phyloP scores from a whole-genome alignment of 2,113 vertebrate genomes.

The Forbesichthys agassizii region DNA sequence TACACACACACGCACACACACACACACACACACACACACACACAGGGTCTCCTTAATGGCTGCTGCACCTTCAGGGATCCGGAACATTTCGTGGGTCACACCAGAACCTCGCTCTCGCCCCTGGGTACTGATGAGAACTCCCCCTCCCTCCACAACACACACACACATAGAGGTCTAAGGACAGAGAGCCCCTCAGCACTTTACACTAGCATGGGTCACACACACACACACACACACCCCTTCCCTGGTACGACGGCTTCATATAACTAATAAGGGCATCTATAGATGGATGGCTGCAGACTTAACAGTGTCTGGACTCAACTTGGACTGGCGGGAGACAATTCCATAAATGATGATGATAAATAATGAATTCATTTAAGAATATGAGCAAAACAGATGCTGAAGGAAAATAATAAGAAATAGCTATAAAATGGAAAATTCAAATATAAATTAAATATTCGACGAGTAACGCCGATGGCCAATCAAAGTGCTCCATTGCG shows the following conservation, averaged over 20 bases:
- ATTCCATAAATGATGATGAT: too few relatives aligned
- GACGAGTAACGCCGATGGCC: too few relatives aligned
- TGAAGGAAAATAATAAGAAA: too few relatives aligned
- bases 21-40: conserved; percentile 28
- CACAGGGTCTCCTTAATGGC: conserved; percentile 12
- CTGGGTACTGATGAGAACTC: conserved; percentile 27
- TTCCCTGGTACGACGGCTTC: not conserved
- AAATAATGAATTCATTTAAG: too few relatives aligned
- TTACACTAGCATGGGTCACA: conserved; percentile 35
- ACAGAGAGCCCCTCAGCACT: not conserved
- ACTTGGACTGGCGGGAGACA: too few relatives aligned
- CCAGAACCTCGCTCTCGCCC: conserved; percentile 38
- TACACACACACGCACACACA: conserved; percentile 16
- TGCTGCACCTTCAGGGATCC: conserved; percentile 45
- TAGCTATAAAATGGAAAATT: too few relatives aligned
- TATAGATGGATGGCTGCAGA: too few relatives aligned
- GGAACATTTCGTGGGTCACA: conserved; percentile 47
- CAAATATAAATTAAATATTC: too few relatives aligned
- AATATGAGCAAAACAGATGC: too few relatives aligned
- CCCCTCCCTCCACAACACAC: conserved; percentile 12
- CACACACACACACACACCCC: conserved; percentile 26
- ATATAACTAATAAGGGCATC: not conserved
- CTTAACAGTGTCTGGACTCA: too few relatives aligned
- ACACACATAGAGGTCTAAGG: not conserved
- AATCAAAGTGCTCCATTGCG: too few relatives aligned